Base-by-base conservation (phyloP, 2,797 vertebrate genomes). In the Gila robusta region DNA sequence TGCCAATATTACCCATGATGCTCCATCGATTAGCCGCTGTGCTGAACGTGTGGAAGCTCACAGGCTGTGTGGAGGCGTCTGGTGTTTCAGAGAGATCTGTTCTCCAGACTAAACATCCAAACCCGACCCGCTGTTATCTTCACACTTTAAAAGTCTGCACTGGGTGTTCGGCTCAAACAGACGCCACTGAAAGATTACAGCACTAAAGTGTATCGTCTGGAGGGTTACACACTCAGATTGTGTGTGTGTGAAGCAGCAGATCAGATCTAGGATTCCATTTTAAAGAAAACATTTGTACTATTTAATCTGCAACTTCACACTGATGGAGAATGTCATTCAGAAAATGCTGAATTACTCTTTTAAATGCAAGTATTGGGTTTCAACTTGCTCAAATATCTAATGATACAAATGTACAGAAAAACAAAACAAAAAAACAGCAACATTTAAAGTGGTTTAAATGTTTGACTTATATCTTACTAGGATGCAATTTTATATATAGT, bases 1-100 rank as follows among this genome's bases (percentile, higher is more conserved):
- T 44, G 67, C 67, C 80, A 41, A 54, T 71, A 41, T 82, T 71
- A 82, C 67, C 66, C 80, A 82, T 41, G 32, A 71, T 82, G 80
- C 80, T 41, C 69, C 41, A 81, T 37, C 21, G 23, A 78, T 78
- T 4, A 26, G 12, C 17, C 52, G 6, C 26, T 1, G 62, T 66
- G 62, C 10, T 10, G 9, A 59, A 4, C 21, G 10, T 9, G 8
- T 62, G 56, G 10, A 26, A 17, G 54, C 76, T 26, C 76, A 59
- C 54, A 78, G 76, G 76, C 54, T 39, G 76, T 39, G 7, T 1
- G 74, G 74, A 77, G 52, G 74, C 32, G 52, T 77, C 32, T 59
- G 19, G 19, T n/a, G 52, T 39, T 37, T 39, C 12, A 7, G 23
- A 59, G 52, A 59, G 37, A 12, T 64, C 14, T 0, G 62, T 7